Evolutionary conservation across 2,113 vertebrate species (phyloP), one percentile per base, ranked within the genome.

Genomic region (Pycnonotus jocosus): DNA sequence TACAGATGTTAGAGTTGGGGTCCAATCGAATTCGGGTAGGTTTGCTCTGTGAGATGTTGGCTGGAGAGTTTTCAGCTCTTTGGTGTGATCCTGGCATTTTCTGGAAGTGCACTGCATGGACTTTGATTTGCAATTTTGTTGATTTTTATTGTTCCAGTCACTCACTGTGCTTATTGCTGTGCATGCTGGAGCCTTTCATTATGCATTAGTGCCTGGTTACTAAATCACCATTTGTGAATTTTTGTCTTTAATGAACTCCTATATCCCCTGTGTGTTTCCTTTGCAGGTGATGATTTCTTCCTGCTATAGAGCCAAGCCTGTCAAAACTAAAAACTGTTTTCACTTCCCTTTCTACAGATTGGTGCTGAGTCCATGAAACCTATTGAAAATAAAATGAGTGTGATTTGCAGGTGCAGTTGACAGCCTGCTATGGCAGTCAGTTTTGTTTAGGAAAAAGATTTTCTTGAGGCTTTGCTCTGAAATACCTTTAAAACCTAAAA

Each of bases 11-110:
- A 65, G 99, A 99, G 97, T 97, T 99, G 97, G 99, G 99, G 35
- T 99, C 99, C 48, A 99, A 99, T 95, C 98, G 99, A 64, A 99
- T 99, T 86, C 98, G 99, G 98, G 99, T 99, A 98, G 96, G 98
- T 80, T 61, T 15, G 30, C 4, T n/a, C n/a, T 50, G 2, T 18
- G 5, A 12, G 66, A 2, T 35, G 38, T 15, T 73, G 58, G 45
- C 81, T 80, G 62, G 11, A 45, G 76, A 35, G 23, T 35, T 65
- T n/a, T 16, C 54, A 51, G 61, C 47, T 88, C 73, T 66, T 44
- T 62, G 51, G 11, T 6, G 18, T 54, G 64, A 22, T 10, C 5
- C 48, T 66, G 51, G 64, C 68, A 22, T n/a, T 56, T 74, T 47
- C 54, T 91, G 69, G 33, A 57, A 54, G 60, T n/a, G 60, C 28